Percentiles rank a stretch among this genome's conserved stretches.
Conservation (phyloP, 2,888 invertebrate genomes). For the Ectemnius lituratus region DNA sequence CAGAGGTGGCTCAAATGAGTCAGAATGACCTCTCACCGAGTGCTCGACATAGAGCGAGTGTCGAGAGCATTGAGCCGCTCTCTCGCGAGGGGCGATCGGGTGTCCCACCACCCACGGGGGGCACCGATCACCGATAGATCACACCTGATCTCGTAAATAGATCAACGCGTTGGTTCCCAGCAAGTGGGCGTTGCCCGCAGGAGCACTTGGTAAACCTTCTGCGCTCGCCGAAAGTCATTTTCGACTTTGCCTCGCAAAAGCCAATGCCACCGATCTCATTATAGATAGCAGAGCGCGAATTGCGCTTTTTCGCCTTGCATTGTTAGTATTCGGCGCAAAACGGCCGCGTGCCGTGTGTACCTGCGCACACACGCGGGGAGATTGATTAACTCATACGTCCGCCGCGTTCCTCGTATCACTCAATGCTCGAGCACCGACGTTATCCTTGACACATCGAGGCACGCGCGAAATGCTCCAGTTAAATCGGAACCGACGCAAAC, state of each 20-base stretch:
- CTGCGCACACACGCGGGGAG: slow-evolving; percentile 3
- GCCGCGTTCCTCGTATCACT: slow-evolving; percentile 28
- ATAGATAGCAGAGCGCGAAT: slow-evolving; percentile 31
- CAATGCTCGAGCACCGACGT: slow-evolving; percentile 36
- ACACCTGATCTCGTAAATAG: slow-evolving; percentile 58
- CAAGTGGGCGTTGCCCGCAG: slow-evolving; percentile 40
- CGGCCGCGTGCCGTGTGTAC: slow-evolving; percentile 14
- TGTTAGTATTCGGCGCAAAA: slow-evolving; percentile 23
- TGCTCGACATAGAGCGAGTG: slow-evolving; percentile 17
- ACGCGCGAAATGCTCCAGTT: slow-evolving; percentile 41
- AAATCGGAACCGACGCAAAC: slow-evolving; percentile 23
- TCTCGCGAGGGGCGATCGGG: slow-evolving; percentile 44
- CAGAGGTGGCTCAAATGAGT: slow-evolving; percentile 55
- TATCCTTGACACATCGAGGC: slow-evolving; percentile 50
- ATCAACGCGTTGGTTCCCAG: slow-evolving; percentile 43
- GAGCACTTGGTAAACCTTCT: slow-evolving; percentile 8
- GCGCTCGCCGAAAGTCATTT: slow-evolving; percentile 43
- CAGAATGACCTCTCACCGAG: slow-evolving; percentile 56
- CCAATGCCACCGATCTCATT: slow-evolving; percentile 47
- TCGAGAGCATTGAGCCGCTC: too few species aligned
- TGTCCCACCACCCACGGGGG: slow-evolving; percentile 58
- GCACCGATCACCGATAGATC: slow-evolving; percentile 61
- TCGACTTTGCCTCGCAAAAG: slow-evolving; percentile 39
- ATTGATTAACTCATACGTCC: slow-evolving; percentile 49
- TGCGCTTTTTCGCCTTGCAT: slow-evolving; percentile 3